These are phyloP conservation scores for Clusia tigrina DNA, from an alignment of 2,888 invertebrate species.

Conservation along the genomic window DNA sequence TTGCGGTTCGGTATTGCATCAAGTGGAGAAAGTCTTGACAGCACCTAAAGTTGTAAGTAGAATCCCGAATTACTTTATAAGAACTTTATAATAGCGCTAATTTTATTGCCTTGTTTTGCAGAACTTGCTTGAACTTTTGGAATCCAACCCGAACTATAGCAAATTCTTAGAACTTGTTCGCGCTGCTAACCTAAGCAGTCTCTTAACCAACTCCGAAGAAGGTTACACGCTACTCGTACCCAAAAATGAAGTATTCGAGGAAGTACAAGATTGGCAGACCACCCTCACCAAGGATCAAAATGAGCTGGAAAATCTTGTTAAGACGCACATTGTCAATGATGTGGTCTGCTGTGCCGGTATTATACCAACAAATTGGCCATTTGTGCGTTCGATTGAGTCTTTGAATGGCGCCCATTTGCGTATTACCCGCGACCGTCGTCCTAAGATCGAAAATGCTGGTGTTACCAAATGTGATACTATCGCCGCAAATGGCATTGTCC, in stretches of 20 bases:
- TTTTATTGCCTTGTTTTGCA: constrained; percentile 30
- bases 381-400: constrained; percentile 62
- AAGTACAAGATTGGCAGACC: constrained; percentile 53
- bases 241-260: constrained; percentile 62
- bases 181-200: constrained; percentile 57
- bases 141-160: constrained; percentile 61
- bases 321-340: constrained; percentile 62
- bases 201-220: constrained; percentile 53
- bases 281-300: constrained; percentile 44
- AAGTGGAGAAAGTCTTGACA: constrained; percentile 69
- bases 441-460: constrained; percentile 64
- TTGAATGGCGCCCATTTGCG: constrained; percentile 58
- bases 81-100: neutral
- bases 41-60: constrained; percentile 55
- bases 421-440: constrained; percentile 63
- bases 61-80: no score
- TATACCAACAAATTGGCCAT: constrained; percentile 64
- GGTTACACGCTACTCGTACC: constrained; percentile 62
- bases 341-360: constrained; percentile 64
- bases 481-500: constrained; percentile 62
- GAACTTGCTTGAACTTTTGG: constrained; percentile 56
- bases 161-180: constrained; percentile 60
- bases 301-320: constrained; percentile 54
- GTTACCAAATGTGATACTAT: constrained; percentile 63
- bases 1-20: constrained; percentile 74